Evolutionary conservation across 2,888 invertebrate genomes (phyloP).

Genomic region (Eristalinus sepulchralis): DNA sequence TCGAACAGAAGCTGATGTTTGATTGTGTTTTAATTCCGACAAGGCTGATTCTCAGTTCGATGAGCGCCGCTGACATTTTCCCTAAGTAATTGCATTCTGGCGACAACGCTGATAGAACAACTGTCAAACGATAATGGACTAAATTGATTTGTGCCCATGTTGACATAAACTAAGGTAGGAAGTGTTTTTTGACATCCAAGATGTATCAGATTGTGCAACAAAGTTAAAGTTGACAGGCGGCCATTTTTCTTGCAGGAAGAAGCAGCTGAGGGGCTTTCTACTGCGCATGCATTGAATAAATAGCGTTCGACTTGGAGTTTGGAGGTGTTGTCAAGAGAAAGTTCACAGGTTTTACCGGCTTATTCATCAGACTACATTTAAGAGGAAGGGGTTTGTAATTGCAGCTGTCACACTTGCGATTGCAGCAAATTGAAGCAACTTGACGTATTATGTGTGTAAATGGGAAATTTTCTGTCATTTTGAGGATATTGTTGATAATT

Average conservation of each 20-base stretch:
- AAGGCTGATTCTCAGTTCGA: neutral
- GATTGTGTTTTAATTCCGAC: neutral
- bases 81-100: neutral
- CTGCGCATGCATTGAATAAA: neutral
- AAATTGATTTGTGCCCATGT: neutral
- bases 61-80: neutral
- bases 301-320: neutral
- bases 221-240: neutral
- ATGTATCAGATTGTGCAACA: neutral
- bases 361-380: neutral
- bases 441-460: too few relatives aligned
- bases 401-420: neutral
- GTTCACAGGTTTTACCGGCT: neutral
- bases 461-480: too few relatives aligned
- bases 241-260: neutral
- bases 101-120: neutral
- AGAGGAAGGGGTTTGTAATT: neutral
- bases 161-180: neutral
- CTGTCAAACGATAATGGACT: neutral
- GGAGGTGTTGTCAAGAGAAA: neutral
- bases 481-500: too few relatives aligned
- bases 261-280: neutral
- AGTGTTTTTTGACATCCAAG: neutral
- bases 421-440: neutral
- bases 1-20: slow-evolving; percentile 1